Conservation (phyloP, 2,113 vertebrate genomes). For the Falco punctatus region DNA sequence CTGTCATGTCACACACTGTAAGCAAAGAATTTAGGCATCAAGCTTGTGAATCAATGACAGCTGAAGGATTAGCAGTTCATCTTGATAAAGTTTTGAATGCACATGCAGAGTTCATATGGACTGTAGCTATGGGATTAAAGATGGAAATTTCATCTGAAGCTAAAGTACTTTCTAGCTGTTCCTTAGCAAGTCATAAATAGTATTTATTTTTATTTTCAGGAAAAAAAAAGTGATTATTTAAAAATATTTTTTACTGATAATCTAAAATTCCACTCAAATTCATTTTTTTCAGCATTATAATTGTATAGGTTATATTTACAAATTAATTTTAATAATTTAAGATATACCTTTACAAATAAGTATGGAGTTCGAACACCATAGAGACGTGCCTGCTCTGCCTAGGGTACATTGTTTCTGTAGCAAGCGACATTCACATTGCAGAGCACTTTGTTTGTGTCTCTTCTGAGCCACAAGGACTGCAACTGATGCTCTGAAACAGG, state of each 20-base stretch:
- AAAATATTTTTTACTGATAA: neutral
- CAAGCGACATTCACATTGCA: neutral
- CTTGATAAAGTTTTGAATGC: neutral
- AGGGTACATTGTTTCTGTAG: neutral
- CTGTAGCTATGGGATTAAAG: neutral
- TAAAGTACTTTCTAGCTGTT: neutral
- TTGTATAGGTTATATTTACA: neutral
- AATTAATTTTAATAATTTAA: neutral
- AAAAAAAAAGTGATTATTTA: neutral
- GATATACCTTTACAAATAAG: neutral
- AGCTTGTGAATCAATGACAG: neutral
- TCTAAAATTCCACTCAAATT: neutral
- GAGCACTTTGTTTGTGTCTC: neutral
- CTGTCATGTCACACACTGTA: neutral
- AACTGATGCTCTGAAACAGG: neutral
- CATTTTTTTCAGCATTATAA: neutral
- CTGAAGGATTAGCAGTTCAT: neutral
- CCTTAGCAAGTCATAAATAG: neutral
- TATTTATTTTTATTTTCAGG: neutral
- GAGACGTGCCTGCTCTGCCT: fast-evolving
- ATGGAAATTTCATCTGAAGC: neutral
- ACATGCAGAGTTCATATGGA: neutral
- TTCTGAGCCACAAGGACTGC: neutral
- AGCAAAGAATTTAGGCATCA: neutral
- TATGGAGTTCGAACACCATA: neutral